Conservation (phyloP, 1,140 invertebrate species). For the Leptopilina boulardi region DNA sequence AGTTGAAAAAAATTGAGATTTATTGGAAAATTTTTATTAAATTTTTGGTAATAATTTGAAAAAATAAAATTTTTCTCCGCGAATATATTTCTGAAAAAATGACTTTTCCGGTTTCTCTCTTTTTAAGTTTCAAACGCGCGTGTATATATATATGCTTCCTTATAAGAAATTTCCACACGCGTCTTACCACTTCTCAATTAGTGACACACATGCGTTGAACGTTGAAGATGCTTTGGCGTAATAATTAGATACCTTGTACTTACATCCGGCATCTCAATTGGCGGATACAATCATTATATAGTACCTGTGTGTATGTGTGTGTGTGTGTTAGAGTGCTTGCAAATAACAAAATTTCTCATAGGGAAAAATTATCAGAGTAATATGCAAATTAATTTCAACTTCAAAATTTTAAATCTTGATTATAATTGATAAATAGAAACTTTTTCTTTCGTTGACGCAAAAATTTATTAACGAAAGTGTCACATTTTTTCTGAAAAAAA, state of each 20-base stretch:
- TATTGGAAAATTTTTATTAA: too few relatives aligned
- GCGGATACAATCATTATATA: conserved; percentile 53
- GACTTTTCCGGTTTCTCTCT: conserved; percentile 26
- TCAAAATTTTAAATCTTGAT: neutral
- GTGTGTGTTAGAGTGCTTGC: conserved; percentile 2
- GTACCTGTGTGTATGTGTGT: too few relatives aligned
- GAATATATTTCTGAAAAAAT: too few relatives aligned
- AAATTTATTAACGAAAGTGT: neutral
- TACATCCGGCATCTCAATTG: conserved; percentile 49
- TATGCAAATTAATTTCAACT: neutral
- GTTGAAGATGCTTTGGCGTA: conserved; percentile 18
- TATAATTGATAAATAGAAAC: neutral
- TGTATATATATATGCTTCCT: neutral
- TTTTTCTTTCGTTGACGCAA: neutral
- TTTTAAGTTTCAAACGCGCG: neutral
- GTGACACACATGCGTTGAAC: conserved; percentile 36
- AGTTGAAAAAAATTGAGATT: too few relatives aligned
- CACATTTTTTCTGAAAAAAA: neutral
- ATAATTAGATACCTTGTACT: conserved; percentile 46
- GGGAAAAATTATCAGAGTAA: neutral
- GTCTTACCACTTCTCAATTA: conserved; percentile 43
- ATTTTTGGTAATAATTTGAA: too few relatives aligned
- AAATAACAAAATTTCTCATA: conserved; percentile 11
- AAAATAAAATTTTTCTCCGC: neutral
- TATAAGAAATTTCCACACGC: conserved; percentile 37